Evolutionary conservation across 2,113 vertebrate genomes (phyloP).

Genomic region (Chionodraco myersi): DNA sequence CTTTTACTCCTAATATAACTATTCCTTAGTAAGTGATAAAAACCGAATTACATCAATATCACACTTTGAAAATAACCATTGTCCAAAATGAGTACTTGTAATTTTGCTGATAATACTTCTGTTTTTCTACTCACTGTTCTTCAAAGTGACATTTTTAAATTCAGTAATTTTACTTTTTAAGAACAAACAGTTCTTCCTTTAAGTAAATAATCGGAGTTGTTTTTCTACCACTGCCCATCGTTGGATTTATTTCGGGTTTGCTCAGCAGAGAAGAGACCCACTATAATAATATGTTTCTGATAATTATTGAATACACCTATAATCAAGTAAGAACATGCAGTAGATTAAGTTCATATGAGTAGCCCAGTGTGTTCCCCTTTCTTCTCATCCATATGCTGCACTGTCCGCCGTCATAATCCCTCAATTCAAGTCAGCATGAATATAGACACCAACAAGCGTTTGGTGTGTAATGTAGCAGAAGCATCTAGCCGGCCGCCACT

Average conservation of each 20-base stretch:
- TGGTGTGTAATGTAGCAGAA: constrained; percentile 77
- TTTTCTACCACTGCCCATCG: neutral
- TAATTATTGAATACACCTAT: neutral
- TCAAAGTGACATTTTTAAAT: too few species aligned
- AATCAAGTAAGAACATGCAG: neutral
- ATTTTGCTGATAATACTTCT: too few species aligned
- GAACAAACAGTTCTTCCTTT: too few species aligned
- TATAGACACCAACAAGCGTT: constrained; percentile 60
- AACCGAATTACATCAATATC: too few species aligned
- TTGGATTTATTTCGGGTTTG: constrained; percentile 21
- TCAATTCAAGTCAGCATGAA: constrained; percentile 59
- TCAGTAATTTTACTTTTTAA: too few species aligned
- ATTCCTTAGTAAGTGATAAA: too few species aligned
- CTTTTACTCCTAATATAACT: too few species aligned
- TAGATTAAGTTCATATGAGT: neutral
- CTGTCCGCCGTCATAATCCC: constrained; percentile 50
- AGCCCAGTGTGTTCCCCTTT: neutral
- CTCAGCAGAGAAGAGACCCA: constrained; percentile 35
- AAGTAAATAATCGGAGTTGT: too few species aligned
- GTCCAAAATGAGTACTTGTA: too few species aligned
- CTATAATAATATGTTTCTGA: neutral
- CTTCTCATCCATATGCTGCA: constrained; percentile 25
- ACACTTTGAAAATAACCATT: too few species aligned
- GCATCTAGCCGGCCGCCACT: constrained; percentile 56
- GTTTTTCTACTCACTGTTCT: too few species aligned